Evolutionary conservation across 2,113 vertebrate species (phyloP).

Genomic region (Okapia johnstoni): DNA sequence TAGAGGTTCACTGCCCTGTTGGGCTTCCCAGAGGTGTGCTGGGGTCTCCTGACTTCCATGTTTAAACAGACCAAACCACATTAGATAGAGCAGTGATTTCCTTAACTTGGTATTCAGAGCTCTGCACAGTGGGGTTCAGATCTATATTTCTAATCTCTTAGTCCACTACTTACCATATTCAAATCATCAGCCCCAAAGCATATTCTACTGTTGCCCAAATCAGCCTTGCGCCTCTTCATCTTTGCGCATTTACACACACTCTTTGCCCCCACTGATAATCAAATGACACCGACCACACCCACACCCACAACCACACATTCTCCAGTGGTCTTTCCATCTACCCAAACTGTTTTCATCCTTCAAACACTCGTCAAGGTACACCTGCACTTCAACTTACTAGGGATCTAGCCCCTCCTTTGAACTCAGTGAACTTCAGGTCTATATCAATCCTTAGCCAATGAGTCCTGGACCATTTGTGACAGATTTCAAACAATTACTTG

Average conservation of each 20-base stretch:
- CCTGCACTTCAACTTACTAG: background rate
- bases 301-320: no score
- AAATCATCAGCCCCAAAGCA: background rate
- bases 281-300: background rate
- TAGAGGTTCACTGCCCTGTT: background rate
- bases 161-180: background rate
- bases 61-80: background rate
- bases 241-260: background rate
- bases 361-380: background rate
- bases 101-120: background rate
- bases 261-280: background rate
- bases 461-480: background rate
- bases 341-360: background rate
- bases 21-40: background rate
- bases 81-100: background rate
- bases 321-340: background rate
- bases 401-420: background rate
- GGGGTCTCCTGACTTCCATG: background rate
- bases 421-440: background rate
- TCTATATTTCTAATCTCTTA: background rate
- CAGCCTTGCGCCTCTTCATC: background rate
- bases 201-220: background rate
- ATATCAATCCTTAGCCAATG: background rate
- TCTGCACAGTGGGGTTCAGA: background rate
- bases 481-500: background rate